A percentile compares a stretch with the other conserved stretches of the same genome.
Conservation (phyloP, 2,797 vertebrate species). For the Peromyscus melanophrys region DNA sequence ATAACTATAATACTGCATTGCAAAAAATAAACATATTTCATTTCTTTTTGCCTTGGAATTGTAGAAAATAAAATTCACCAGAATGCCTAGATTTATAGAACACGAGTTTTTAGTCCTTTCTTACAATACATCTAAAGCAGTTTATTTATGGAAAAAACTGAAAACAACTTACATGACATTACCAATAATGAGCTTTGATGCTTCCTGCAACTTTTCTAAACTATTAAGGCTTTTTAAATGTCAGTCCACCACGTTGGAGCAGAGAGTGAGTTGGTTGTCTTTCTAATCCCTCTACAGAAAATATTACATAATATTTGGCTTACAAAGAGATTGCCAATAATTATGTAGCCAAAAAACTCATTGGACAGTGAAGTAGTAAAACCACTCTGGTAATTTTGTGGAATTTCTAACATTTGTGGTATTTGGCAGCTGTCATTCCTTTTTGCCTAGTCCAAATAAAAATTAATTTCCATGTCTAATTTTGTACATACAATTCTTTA, state of each 20-base stretch:
- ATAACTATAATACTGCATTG: background rate
- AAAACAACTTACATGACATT: conserved; percentile 59
- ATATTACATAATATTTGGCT: background rate
- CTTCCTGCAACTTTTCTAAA: conserved; percentile 49
- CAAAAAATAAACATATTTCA: background rate
- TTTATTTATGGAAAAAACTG: conserved; percentile 31
- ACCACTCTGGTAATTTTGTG: background rate
- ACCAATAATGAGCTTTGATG: conserved; percentile 17
- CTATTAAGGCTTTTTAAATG: conserved; percentile 47
- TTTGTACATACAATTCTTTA: background rate
- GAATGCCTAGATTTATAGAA: conserved; percentile 40
- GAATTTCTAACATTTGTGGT: background rate
- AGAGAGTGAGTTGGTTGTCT: conserved; percentile 16
- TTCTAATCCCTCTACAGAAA: conserved; percentile 41
- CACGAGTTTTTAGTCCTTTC: background rate
- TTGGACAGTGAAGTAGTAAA: conserved; percentile 10
- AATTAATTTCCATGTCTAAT: conserved; percentile 6
- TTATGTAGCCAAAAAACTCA: background rate
- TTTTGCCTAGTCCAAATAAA: conserved; percentile 31
- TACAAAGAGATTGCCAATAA: conserved; percentile 37
- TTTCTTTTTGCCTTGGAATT: conserved; percentile 23
- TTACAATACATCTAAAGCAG: conserved; percentile 10
- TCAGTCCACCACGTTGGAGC: conserved; percentile 27
- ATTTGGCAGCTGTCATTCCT: background rate
- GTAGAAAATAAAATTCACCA: conserved; percentile 29